Evolutionary conservation across 2,113 vertebrate species (phyloP).

Genomic region (Eubucco bourcierii): DNA sequence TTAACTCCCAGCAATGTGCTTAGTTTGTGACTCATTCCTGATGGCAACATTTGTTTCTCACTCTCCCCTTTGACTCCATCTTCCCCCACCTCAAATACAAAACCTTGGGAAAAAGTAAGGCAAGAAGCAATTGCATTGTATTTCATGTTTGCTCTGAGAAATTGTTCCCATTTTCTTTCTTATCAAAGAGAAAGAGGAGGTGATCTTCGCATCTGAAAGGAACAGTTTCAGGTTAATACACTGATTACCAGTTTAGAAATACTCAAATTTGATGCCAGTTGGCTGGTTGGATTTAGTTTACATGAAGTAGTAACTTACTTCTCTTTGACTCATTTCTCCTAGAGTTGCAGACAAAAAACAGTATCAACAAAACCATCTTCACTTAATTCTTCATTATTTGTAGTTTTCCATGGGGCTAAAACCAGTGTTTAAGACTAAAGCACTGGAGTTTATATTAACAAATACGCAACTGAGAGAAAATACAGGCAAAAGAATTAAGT

Average conservation of each 20-base stretch:
- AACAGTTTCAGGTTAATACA: neutral
- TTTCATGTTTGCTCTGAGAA: neutral
- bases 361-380: neutral
- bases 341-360: neutral
- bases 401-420: neutral
- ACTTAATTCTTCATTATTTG: neutral
- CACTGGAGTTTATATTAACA: neutral
- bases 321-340: neutral
- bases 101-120: neutral
- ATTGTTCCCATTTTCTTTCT: neutral
- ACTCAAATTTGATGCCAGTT: neutral
- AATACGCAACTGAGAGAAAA: neutral
- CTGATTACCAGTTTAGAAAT: neutral
- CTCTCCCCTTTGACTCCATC: neutral
- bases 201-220: neutral
- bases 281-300: neutral
- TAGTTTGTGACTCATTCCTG: conserved; percentile 26
- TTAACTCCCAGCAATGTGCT: neutral
- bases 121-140: neutral
- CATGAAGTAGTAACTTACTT: neutral
- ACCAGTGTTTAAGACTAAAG: neutral
- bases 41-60: neutral
- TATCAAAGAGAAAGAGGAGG: neutral
- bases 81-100: neutral
- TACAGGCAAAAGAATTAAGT: neutral